Evolutionary conservation across 2,797 vertebrate genomes (phyloP).

Genomic region (Phoeniculus purpureus): DNA sequence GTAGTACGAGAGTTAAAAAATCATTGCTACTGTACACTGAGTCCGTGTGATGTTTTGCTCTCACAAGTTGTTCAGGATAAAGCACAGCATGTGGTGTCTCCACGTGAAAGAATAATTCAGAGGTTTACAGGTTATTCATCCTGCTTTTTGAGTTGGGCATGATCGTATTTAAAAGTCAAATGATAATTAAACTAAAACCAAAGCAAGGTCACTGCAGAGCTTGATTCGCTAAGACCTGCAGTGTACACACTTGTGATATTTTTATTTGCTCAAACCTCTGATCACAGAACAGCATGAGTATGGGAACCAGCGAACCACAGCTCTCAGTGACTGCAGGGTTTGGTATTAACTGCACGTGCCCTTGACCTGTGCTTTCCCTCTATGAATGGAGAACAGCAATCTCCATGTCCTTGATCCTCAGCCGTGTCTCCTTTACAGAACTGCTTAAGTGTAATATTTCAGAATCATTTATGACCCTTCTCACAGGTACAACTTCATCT

Average conservation of each 20-base stretch:
- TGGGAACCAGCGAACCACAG: background rate
- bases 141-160: background rate
- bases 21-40: background rate
- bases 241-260: background rate
- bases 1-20: background rate
- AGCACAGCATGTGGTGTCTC: background rate
- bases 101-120: background rate
- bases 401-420: background rate
- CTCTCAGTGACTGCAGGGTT: background rate
- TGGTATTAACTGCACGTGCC: background rate
- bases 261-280: background rate
- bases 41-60: background rate
- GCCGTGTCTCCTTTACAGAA: background rate
- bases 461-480: background rate
- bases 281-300: background rate
- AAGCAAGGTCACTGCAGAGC: background rate
- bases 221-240: background rate
- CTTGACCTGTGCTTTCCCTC: slow-evolving; percentile 29
- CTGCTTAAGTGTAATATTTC: background rate
- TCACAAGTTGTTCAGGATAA: background rate
- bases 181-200: background rate
- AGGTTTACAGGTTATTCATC: background rate
- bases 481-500: background rate
- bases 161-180: background rate
- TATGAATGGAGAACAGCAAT: background rate